These are phyloP conservation scores for Orcinus orca DNA, from an alignment of 2,113 vertebrate genomes.

Conservation along the genomic window DNA sequence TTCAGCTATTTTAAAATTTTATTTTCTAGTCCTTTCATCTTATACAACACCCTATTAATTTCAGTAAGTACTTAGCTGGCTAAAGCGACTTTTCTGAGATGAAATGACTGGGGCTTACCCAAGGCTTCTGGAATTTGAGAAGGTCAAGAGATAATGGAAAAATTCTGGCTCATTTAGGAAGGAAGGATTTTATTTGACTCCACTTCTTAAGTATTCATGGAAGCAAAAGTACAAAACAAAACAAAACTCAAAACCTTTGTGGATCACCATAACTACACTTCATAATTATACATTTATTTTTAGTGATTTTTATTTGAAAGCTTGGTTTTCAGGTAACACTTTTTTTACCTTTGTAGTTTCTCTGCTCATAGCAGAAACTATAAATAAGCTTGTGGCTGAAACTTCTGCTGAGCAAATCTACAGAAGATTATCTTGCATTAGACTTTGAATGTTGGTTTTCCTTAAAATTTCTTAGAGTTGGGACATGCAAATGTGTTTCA, in stretches of 20 bases:
- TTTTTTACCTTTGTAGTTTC: neutral
- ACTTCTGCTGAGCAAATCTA: neutral
- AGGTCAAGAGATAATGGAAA: neutral
- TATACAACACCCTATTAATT: neutral
- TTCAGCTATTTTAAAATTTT: neutral
- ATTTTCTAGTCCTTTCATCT: neutral
- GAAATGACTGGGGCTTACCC: constrained; percentile 1
- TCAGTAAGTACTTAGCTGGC: neutral
- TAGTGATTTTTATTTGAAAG: neutral
- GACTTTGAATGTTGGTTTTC: neutral
- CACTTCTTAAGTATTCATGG: neutral
- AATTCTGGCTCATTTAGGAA: neutral
- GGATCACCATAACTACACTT: neutral
- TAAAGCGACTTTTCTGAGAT: constrained; percentile 12
- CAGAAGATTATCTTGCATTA: neutral
- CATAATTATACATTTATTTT: neutral
- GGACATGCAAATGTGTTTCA: neutral
- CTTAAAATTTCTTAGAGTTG: neutral
- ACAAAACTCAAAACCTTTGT: neutral
- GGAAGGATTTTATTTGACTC: neutral
- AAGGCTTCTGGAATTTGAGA: constrained; percentile 41
- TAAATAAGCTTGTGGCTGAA: neutral
- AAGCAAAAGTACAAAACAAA: neutral
- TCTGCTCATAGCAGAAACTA: neutral
- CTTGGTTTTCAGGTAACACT: neutral